Evolutionary conservation across 2,888 invertebrate genomes (phyloP), one percentile per base, ranked within the genome.

Genomic region (Polia nebulosa): DNA sequence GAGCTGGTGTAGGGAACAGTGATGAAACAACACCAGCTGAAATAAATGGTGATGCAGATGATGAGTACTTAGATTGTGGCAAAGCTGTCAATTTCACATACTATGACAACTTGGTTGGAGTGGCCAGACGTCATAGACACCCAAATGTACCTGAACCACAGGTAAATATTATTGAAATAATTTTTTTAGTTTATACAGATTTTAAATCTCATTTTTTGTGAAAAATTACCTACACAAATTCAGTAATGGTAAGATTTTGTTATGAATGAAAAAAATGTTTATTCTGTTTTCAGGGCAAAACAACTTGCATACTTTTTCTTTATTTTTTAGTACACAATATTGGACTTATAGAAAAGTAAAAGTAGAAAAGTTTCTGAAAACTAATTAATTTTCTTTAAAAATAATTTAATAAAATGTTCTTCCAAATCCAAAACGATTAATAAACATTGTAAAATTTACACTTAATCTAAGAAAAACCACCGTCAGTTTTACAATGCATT

Each of bases 51-150:
- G 94, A 95, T 76, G 84, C 87, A 25, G 96, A 96, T 56, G 97
- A 97, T 85, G 97, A 97, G 86, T 96, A 96, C 77, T 95, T 98
- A 84, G 98, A 98, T 88, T 98, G 98, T 92, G 98, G 98, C 5
- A 98, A 98, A 93, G 97, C 98, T 63, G 98, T 98, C 2, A 98
- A 98, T 93, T 98, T 97, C 89, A 98, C 98, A 6, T 98, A 98
- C 90, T 98, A 98, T 92, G 99, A 99, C 91, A 98, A 98, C 91
- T 95, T 98, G 72, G 97, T 98, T 60, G 98, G 98, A 22, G 97
- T 99, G 41, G 97, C 97, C n/a, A 97, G 98, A 87, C 96, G 98
- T 75, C 97, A 97, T 85, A 97, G 97, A 87, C 98, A 98, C 93
- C 98, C 98, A 0, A 96, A 97, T 87, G 97, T 98, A 82, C 98